Base-by-base conservation (phyloP, 2,113 vertebrate species). In the Ranitomeya variabilis region DNA sequence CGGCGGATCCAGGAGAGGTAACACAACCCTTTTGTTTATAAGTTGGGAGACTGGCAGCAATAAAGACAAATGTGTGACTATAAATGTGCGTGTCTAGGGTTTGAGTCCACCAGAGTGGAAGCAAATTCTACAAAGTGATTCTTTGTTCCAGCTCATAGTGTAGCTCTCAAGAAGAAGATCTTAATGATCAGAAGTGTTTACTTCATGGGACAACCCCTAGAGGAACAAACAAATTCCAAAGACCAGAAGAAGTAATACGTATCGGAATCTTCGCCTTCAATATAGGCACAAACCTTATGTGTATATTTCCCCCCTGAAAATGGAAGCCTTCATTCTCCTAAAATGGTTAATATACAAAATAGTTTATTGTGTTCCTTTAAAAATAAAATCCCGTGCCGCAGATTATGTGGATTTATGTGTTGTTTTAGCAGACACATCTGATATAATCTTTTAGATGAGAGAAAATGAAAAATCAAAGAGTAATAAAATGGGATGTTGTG, bases 401-500 rank as follows among this genome's bases (percentile, higher is more conserved):
- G 23, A 76, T 52, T n/a, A 57, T 26, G 19, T n/a, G 60, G 37
- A 66, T 83, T 64, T 83, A 83, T 76, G 54, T 62, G 7, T 31
- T 10, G 26, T 76, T 69, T 31, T 60, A 74, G 67, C 69, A 59
- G 54, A 86, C 51, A 23, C 55, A 19, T 60, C 55, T 45, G 55
- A 86, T 76, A 74, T 76, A 76, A 76, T 60, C 26, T 37, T 77
- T 86, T 71, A 86, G 69, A 37, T 37, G 57, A 77, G 23, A 18
- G 16, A 73, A 57, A 57, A 51, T 23, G 57, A 52, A 85, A 31
- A 85, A 85, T 85, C 14, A 85, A 37, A 73, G 15, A 26, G 83
- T 57, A 85, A 85, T 85, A 73, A 67, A 83, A 69, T 5, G 11
- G 84, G 60, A 86, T 67, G 81, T 45, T 51, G 62, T 67, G 37